These are phyloP conservation scores for Panagrolaimus sp. DNA, from an alignment of 1,140 invertebrate genomes.

Conservation along the genomic window DNA sequence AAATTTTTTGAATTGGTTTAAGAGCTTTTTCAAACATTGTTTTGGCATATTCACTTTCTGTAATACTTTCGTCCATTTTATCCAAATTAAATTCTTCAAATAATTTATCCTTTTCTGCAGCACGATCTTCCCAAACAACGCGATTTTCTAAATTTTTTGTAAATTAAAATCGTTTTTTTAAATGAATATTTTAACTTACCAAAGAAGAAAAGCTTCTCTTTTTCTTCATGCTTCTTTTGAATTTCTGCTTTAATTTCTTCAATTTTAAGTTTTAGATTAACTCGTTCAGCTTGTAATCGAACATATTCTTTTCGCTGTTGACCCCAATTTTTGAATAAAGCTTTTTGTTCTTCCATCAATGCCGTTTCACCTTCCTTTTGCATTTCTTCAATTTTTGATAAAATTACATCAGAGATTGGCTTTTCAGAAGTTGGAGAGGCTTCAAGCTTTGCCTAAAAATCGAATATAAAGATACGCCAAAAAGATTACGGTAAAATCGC, in stretches of 20 bases:
- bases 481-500: background rate
- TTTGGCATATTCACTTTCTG: slow-evolving; percentile 40
- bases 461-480: background rate
- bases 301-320: slow-evolving; percentile 32
- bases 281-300: slow-evolving; percentile 26
- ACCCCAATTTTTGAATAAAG: slow-evolving; percentile 45
- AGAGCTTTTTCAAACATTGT: slow-evolving; percentile 35
- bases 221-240: slow-evolving; percentile 29
- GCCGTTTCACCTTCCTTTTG: slow-evolving; percentile 23
- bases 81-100: slow-evolving; percentile 36
- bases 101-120: slow-evolving; percentile 36
- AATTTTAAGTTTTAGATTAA: slow-evolving; percentile 30
- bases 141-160: no score
- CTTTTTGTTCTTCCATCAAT: slow-evolving; percentile 25
- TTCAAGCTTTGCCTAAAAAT: slow-evolving; percentile 9
- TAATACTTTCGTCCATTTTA: slow-evolving; percentile 22
- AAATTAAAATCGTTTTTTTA: no score
- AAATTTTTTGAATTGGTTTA: slow-evolving; percentile 15
- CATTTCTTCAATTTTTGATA: background rate
- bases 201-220: slow-evolving; percentile 49
- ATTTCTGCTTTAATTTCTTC: slow-evolving; percentile 40
- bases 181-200: no score
- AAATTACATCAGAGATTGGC: slow-evolving; percentile 14
- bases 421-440: background rate
- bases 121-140: slow-evolving; percentile 47